phyloP scores from a whole-genome alignment of 2,888 invertebrate species.

The Hyles lineata region DNA sequence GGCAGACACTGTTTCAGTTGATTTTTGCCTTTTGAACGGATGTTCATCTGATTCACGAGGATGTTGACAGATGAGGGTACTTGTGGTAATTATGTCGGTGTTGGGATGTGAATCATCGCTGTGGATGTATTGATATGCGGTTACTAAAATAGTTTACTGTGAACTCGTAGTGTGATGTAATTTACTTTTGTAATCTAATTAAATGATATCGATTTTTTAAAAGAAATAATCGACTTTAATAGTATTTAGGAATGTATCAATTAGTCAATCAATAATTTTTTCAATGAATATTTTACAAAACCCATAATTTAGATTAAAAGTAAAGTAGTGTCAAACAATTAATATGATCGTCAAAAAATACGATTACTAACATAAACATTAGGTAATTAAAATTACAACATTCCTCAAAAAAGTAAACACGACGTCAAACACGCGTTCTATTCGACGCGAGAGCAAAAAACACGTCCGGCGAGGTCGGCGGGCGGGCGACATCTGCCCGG shows the following conservation, averaged over 20 bases:
- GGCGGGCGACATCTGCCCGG: slow-evolving; percentile 53
- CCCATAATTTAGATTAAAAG: too few relatives aligned
- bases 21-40: slow-evolving; percentile 17
- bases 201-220: too few relatives aligned
- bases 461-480: slow-evolving; percentile 28
- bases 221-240: too few relatives aligned
- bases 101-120: neutral
- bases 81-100: neutral
- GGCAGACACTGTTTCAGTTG: neutral
- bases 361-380: neutral
- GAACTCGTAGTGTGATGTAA: too few relatives aligned
- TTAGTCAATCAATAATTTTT: too few relatives aligned
- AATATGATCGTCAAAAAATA: too few relatives aligned
- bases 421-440: slow-evolving; percentile 16
- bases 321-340: too few relatives aligned
- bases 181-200: too few relatives aligned
- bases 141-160: too few relatives aligned
- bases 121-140: neutral
- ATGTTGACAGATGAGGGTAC: slow-evolving; percentile 18
- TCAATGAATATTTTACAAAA: too few relatives aligned
- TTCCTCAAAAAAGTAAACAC: too few relatives aligned
- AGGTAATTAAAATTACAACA: neutral
- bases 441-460: slow-evolving; percentile 18
- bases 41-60: slow-evolving; percentile 15
- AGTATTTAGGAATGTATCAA: too few relatives aligned